Evolutionary conservation across 2,113 vertebrate genomes (phyloP).

Genomic region (Macaca mulatta): DNA sequence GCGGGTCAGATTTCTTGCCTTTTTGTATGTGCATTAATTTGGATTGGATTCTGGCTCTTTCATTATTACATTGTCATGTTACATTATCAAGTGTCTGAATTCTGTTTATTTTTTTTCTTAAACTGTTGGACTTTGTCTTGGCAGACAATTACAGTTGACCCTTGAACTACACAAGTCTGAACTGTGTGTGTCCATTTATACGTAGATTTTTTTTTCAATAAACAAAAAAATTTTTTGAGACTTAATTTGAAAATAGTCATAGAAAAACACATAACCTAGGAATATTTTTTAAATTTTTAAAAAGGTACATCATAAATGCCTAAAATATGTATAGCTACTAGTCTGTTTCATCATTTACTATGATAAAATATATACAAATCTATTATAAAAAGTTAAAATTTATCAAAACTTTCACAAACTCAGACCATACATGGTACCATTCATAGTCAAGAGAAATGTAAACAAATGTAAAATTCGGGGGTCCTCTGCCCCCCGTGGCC

Average conservation of each 20-base stretch:
- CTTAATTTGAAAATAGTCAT: background rate
- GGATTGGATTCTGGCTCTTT: background rate
- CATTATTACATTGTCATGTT: background rate
- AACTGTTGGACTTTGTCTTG: background rate
- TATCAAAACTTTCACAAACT: background rate
- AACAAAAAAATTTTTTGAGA: background rate
- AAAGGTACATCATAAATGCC: background rate
- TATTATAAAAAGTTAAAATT: background rate
- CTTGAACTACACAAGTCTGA: background rate
- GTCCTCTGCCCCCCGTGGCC: too few species aligned
- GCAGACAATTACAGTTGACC: background rate
- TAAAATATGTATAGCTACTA: background rate
- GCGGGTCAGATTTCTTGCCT: background rate
- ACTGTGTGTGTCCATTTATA: background rate
- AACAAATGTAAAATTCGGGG: background rate
- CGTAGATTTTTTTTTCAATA: too few species aligned
- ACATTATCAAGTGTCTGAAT: background rate
- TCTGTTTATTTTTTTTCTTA: background rate
- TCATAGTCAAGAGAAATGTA: background rate
- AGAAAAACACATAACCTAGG: background rate
- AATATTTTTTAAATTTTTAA: background rate
- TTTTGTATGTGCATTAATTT: background rate
- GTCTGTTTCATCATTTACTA: background rate
- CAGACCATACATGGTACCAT: background rate
- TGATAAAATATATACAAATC: background rate